These are phyloP conservation scores for Hermaeophaga mercurialis DNA, from an alignment of 2,888 invertebrate species.

Conservation along the genomic window DNA sequence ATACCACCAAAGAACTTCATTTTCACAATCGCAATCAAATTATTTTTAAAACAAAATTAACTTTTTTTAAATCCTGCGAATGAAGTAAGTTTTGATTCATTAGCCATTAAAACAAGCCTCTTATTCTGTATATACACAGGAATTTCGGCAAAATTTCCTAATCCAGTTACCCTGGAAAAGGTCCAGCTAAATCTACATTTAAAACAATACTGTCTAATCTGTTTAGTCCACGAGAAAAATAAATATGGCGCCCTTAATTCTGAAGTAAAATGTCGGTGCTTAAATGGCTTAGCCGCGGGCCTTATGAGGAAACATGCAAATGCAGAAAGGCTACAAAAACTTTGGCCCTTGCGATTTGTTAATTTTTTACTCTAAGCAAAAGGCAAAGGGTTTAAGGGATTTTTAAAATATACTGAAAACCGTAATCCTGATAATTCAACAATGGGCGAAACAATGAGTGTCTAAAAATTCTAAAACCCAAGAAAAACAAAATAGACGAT, in stretches of 20 bases:
- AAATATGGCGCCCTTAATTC: constrained; percentile 39
- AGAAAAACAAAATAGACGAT: too few relatives aligned
- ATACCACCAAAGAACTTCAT: too few relatives aligned
- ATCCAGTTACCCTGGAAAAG: constrained; percentile 29
- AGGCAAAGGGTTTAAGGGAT: too few relatives aligned
- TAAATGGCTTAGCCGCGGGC: constrained; percentile 32
- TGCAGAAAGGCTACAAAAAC: constrained; percentile 31
- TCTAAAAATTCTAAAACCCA: too few relatives aligned
- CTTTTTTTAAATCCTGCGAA: too few relatives aligned
- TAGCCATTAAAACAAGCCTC: constrained; percentile 13
- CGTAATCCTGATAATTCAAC: too few relatives aligned
- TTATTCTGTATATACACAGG: neutral
- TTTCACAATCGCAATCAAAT: too few relatives aligned
- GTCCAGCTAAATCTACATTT: constrained; percentile 31
- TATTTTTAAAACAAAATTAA: too few relatives aligned
- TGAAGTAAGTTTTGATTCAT: constrained; percentile 23
- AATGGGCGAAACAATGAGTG: too few relatives aligned
- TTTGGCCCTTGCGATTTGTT: constrained; percentile 17
- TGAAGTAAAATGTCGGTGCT: constrained; percentile 31
- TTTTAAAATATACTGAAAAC: too few relatives aligned
- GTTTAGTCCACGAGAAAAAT: constrained; percentile 40
- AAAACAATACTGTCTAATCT: constrained; percentile 41
- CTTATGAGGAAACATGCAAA: constrained; percentile 41
- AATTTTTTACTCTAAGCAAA: too few relatives aligned
- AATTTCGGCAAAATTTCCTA: constrained; percentile 28